Evolutionary conservation across 1,140 invertebrate species (phyloP).

Genomic region (Drosophila yakuba): DNA sequence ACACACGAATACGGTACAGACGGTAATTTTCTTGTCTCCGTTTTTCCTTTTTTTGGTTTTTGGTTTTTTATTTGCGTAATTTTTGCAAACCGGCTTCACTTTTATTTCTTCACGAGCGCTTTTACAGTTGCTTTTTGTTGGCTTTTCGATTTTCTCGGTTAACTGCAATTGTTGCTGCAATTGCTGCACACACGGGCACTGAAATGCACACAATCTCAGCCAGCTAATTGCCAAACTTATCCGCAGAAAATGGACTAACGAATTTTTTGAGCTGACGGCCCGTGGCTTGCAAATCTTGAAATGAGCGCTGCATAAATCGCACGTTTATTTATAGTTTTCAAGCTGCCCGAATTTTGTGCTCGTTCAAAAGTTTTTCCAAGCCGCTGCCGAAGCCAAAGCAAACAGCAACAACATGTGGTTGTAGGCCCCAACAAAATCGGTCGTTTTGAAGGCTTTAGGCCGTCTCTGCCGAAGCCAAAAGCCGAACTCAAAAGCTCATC

Average conservation of each 20-base stretch:
- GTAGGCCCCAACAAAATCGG: constrained; percentile 15
- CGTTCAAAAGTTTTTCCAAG: constrained; percentile 66
- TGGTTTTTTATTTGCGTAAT: constrained; percentile 66
- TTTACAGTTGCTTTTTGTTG: constrained; percentile 51
- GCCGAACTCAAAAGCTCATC: constrained; percentile 46
- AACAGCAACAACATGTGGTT: constrained; percentile 22
- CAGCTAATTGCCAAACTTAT: constrained; percentile 54
- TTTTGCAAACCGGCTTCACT: constrained; percentile 78
- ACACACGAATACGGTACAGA: constrained; percentile 44
- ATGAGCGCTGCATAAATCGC: constrained; percentile 73
- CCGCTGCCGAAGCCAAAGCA: constrained; percentile 45
- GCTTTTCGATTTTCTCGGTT: constrained; percentile 69
- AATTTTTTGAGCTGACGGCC: constrained; percentile 53
- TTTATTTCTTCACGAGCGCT: constrained; percentile 71
- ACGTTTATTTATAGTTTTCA: constrained; percentile 84
- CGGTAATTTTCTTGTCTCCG: constrained; percentile 57
- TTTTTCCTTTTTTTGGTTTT: constrained; percentile 49
- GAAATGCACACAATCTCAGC: constrained; percentile 24
- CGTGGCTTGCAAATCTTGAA: constrained; percentile 82
- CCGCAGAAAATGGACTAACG: constrained; percentile 49
- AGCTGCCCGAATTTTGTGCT: constrained; percentile 48
- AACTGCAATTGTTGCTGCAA: constrained; percentile 82
- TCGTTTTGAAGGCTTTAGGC: constrained; percentile 69
- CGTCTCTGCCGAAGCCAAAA: constrained; percentile 32
- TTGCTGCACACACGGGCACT: constrained; percentile 42